Evolutionary conservation across 1,140 invertebrate species (phyloP), one percentile per base, ranked within the genome.

Genomic region (Coenobita brevimanus): DNA sequence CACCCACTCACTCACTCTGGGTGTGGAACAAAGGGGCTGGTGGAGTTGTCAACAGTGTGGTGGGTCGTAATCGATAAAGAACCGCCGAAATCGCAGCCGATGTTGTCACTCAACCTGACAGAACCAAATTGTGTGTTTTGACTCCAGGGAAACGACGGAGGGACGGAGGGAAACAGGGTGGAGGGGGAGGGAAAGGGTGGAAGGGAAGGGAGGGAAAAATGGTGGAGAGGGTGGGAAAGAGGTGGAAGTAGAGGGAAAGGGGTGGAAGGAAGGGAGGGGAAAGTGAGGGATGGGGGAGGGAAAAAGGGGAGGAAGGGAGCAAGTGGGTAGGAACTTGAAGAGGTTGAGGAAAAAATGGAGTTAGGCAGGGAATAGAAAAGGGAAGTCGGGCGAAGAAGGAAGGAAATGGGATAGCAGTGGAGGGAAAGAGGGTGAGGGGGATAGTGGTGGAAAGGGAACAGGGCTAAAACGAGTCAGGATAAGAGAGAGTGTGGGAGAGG

Each of bases 21-120:
- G 24, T 3, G 15, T 4, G 8, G 41, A 38, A 71, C 67, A 71
- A 71, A 71, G 67, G 41, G 41, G 67, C 24, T 43, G 41, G 17
- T n/a, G 36, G 36, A 50, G 3, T 24, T 46, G 71, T 75, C 71
- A 75, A 38, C 41, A 27, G 13, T 2, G 36, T 3, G 41, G 46
- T 17, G 46, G 71, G 71, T 75, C 71, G 43, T 75, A 75, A 75
- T 75, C 71, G 43, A 75, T 75, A 75, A 75, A 75, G 71, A 50
- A 75, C 0, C 0, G n/a, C n/a, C 27, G 41, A 50, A 75, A 75
- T 75, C 71, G 24, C n/a, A 0, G 71, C 17, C 4, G 43, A 75
- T 50, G 71, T 43, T 75, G 71, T 75, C 71, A 75, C 36, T 75
- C 41, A 50, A 17, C 41, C 38, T 75, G 69, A n/a, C 67, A 30